Evolutionary conservation across 2,113 vertebrate species (phyloP), one percentile per base, ranked within the genome.

Genomic region (Piliocolobus tephrosceles): DNA sequence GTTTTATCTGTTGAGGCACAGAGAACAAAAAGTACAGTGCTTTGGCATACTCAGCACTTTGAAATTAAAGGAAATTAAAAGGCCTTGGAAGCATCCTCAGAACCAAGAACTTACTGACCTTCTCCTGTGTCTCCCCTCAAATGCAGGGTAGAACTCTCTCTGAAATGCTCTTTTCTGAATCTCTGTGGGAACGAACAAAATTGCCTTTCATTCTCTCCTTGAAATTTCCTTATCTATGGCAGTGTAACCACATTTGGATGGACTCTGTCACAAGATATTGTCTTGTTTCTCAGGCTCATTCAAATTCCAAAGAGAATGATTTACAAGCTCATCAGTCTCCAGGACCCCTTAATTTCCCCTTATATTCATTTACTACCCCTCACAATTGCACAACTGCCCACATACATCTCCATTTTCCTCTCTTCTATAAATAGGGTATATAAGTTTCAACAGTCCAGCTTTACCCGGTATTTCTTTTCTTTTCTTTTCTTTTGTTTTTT

Each of bases 401-500:
- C 32, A 17, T 11, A 30, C 5, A 64, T 64, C 27, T 30, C 64
- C 32, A 35, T 68, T 68, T 68, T 17, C 64, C 16, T 68, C 14
- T 68, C 32, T 32, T 35, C 16, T 68, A 68, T 35, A 35, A 68
- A 68, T 17, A 35, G 32, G 64, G 13, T 35, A 68, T 68, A 32
- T 68, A 68, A 68, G 32, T 35, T 68, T 68, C 32, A 32, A 35
- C 2, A 3, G 32, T 68, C 32, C 32, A 35, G 32, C 32, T 32
- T 68, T 16, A 32, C 64, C 35, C 3, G 11, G 6, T 55, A 55
- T 17, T 61, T 61, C 10, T 4, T 61, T 61, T 2, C 10, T 61
- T 61, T 10, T 25, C 9, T 23, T 3, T 61, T 61, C 3, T 14
- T 50, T 27, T 10, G 0, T 0, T 61, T 61, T 1, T 0, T 61